Evolutionary conservation across 2,113 vertebrate species (phyloP), one percentile per base, ranked within the genome.

Genomic region (Mola mola): DNA sequence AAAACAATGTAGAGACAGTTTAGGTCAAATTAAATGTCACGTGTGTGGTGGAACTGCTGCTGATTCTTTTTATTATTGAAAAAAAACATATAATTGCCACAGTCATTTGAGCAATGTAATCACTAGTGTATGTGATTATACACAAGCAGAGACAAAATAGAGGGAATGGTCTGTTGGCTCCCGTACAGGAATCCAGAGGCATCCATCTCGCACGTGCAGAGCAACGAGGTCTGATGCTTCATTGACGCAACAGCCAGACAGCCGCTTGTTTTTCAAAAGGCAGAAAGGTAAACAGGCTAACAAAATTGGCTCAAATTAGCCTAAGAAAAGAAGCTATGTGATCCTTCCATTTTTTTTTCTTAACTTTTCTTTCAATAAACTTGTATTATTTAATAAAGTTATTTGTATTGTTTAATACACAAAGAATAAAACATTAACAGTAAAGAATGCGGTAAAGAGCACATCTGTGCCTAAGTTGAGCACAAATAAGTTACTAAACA

Each of bases 221-320:
- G 34, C 52, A 40, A 31, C 24, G 25, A 61, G 71, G 61, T 42
- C 50, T 52, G 9, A 15, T 11, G 26, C 51, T 17, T 52, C 81
- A 65, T 59, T 62, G 64, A 70, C 72, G 68, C 64, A 80, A 69
- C 38, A 55, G 56, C 63, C 49, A 84, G 86, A 84, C 43, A 62
- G 67, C 55, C 26, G 57, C 13, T 22, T 38, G 48, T 38, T 77
- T 80, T 69, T 87, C 76, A 83, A 51, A 48, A 64, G 51, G 33
- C 61, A 47, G 55, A 86, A 79, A 86, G 75, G 78, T 75, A 78
- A 80, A 78, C 9, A 22, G 72, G 66, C 64, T 55, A 83, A 88
- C 79, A 56, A 66, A 83, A 75, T 76, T 75, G 57, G 56, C 46
- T 79, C 34, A 64, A 75, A 85, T 86, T 52, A 85, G 61, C 8